These are phyloP conservation scores for Poecilia gillii DNA, from an alignment of 2,797 vertebrate species.

Conservation along the genomic window DNA sequence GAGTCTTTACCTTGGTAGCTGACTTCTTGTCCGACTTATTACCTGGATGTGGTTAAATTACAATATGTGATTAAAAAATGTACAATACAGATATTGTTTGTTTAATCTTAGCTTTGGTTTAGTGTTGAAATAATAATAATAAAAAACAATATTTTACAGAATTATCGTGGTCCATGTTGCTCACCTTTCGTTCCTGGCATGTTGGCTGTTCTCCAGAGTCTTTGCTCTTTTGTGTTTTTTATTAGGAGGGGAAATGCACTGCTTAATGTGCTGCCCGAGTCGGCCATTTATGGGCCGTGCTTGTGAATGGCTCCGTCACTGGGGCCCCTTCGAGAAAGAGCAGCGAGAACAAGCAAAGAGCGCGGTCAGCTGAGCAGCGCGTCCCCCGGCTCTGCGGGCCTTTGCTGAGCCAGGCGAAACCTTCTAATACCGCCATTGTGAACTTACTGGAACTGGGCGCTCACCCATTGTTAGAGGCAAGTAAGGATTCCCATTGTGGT, in stretches of 20 bases:
- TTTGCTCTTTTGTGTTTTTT: constrained; percentile 39
- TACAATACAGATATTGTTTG: not conserved
- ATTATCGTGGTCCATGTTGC: constrained; percentile 14
- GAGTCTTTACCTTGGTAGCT: constrained; percentile 79
- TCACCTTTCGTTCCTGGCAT: constrained; percentile 85
- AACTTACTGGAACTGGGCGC: constrained; percentile 65
- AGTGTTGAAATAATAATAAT: not conserved
- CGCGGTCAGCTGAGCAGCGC: constrained; percentile 80
- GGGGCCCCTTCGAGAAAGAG: constrained; percentile 83
- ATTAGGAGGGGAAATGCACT: constrained; percentile 70
- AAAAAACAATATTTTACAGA: constrained; percentile 13
- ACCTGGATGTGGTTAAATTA: constrained; percentile 67
- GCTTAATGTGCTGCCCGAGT: constrained; percentile 61
- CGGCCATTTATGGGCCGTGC: constrained; percentile 81
- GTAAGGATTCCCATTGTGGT: constrained; percentile 55
- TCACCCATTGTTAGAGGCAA: constrained; percentile 68
- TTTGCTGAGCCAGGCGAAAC: constrained; percentile 85
- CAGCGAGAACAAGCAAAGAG: constrained; percentile 81
- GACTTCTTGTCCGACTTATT: constrained; percentile 88
- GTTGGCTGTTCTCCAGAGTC: constrained; percentile 75
- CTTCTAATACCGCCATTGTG: constrained; percentile 77
- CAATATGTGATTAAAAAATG: not conserved
- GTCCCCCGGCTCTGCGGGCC: constrained; percentile 55
- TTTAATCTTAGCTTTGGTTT: not conserved
- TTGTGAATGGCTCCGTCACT: constrained; percentile 72